Percentiles rank a stretch among this genome's conserved stretches.
Conservation (phyloP, 1,140 invertebrate genomes). For the Thalassaphorura encarpata region DNA sequence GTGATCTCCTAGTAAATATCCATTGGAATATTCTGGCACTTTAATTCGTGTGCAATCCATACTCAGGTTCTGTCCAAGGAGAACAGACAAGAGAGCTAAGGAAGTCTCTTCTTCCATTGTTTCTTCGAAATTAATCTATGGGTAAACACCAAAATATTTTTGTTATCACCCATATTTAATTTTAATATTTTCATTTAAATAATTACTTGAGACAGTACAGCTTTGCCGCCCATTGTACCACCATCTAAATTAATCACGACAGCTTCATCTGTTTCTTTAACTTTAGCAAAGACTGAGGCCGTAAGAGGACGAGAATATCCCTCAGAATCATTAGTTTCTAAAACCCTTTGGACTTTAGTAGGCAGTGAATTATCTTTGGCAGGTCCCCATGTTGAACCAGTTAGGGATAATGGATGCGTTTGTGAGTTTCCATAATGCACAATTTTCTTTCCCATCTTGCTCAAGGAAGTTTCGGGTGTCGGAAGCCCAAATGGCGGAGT, state of each 20-base stretch:
- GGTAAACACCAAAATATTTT: neutral
- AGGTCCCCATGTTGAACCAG: constrained; percentile 10
- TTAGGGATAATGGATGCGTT: constrained; percentile 13
- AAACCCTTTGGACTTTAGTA: constrained; percentile 10
- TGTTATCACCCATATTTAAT: no score
- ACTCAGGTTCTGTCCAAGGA: constrained; percentile 23
- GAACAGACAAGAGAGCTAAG: constrained; percentile 10
- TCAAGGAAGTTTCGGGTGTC: neutral
- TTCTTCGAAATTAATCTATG: constrained; percentile 29
- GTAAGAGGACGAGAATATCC: constrained; percentile 28
- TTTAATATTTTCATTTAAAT: neutral
- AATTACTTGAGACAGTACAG: constrained; percentile 23
- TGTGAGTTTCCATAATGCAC: constrained; percentile 10
- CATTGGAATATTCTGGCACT: constrained; percentile 19
- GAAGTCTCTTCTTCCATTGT: constrained; percentile 16
- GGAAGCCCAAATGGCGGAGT: constrained; percentile 23
- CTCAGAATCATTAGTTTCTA: constrained; percentile 30
- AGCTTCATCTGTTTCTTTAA: constrained; percentile 13
- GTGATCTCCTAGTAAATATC: constrained; percentile 28
- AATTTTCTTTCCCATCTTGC: neutral
- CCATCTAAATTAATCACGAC: constrained; percentile 24
- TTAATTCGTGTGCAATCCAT: constrained; percentile 26
- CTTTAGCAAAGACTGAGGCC: constrained; percentile 22
- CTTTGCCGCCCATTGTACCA: constrained; percentile 30
- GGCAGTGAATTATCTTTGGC: constrained; percentile 16